Conservation (phyloP, 2,113 vertebrate species). For the Cinclus mexicanus region DNA sequence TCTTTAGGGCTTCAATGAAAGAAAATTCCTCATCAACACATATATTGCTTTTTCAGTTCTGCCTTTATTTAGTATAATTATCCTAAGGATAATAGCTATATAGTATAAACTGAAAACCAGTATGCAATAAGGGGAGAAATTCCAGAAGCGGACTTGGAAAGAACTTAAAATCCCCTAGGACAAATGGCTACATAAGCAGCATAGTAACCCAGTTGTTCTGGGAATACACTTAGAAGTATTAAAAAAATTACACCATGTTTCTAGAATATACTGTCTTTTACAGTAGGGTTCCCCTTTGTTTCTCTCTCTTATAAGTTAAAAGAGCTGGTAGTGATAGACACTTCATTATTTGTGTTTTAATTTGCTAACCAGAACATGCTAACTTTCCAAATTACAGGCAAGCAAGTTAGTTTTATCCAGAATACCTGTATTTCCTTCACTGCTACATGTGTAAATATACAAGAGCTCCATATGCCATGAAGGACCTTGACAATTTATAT, state of each 20-base stretch:
- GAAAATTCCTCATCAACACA: constrained; percentile 6
- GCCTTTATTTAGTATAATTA: neutral
- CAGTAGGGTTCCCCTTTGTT: neutral
- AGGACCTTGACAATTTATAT: neutral
- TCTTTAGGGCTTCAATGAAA: neutral
- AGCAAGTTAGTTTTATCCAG: neutral
- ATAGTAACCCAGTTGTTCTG: neutral
- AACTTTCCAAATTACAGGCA: neutral
- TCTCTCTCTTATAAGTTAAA: neutral
- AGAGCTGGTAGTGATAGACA: neutral
- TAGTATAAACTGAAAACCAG: neutral
- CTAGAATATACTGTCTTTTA: neutral
- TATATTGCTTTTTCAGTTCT: neutral
- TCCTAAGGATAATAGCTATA: neutral
- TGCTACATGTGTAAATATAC: neutral
- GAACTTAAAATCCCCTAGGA: neutral
- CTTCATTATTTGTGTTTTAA: neutral
- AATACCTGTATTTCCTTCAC: neutral
- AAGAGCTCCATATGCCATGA: neutral
- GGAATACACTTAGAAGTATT: neutral
- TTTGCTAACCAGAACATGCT: neutral
- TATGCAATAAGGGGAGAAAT: neutral
- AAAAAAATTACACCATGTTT: neutral
- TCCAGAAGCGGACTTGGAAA: neutral
- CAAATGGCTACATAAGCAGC: neutral